These are phyloP conservation scores for Amblyraja radiata DNA, from an alignment of 2,797 vertebrate genomes.

Conservation along the genomic window DNA sequence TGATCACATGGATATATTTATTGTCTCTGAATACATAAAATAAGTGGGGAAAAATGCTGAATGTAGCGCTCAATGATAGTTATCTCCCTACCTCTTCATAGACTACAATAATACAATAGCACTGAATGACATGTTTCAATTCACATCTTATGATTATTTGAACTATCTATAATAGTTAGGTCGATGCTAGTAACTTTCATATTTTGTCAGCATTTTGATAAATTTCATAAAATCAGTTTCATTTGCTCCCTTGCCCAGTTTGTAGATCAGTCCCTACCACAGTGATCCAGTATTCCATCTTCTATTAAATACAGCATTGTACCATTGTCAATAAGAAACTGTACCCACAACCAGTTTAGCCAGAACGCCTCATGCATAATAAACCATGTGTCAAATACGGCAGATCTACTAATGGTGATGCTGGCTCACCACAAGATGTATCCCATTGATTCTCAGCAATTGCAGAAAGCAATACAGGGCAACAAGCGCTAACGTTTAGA, in stretches of 20 bases:
- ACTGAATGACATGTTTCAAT: not conserved
- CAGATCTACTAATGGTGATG: not conserved
- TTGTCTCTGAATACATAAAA: not conserved
- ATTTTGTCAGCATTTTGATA: not conserved
- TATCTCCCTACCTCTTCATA: not conserved
- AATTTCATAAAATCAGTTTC: conserved; percentile 14
- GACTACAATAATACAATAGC: not conserved
- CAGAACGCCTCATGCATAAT: not conserved
- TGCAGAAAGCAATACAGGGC: not conserved
- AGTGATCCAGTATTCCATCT: not conserved
- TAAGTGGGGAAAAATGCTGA: not conserved
- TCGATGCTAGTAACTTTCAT: conserved; percentile 11
- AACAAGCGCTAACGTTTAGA: not conserved
- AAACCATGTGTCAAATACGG: not conserved
- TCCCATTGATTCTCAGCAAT: not conserved
- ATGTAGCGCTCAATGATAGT: not conserved
- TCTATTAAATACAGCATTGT: not conserved
- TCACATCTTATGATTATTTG: conserved; percentile 16
- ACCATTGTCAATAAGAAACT: not conserved
- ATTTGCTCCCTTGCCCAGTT: not conserved
- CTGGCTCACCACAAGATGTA: not conserved
- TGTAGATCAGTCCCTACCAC: not conserved
- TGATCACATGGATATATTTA: not conserved
- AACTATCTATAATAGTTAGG: not conserved
- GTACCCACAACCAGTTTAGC: not conserved